These are phyloP conservation scores for Atherinomorus stipes DNA, from an alignment of 2,113 vertebrate genomes.

Conservation along the genomic window DNA sequence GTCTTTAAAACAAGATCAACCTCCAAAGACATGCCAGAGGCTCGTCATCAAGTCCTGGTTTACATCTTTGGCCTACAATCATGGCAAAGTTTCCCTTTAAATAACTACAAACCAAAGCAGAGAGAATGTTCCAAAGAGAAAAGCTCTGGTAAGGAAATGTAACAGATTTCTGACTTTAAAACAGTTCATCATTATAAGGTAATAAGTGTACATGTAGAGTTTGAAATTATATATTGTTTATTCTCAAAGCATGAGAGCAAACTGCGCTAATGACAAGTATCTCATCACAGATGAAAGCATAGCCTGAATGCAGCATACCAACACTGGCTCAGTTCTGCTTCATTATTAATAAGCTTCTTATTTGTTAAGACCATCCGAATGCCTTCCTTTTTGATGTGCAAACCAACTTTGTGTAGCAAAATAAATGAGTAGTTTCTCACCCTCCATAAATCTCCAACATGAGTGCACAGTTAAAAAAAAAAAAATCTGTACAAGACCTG, in stretches of 20 bases:
- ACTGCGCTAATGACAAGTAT: constrained; percentile 42
- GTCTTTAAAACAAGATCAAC: background rate
- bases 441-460: constrained; percentile 17
- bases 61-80: background rate
- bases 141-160: background rate
- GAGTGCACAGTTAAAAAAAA: constrained; percentile 34
- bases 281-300: constrained; percentile 66
- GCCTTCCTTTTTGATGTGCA: constrained; percentile 62
- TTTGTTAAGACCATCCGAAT: constrained; percentile 62
- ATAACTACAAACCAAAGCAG: background rate
- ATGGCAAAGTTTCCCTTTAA: background rate
- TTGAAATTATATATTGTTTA: constrained; percentile 39
- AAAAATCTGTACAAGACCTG: background rate
- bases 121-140: background rate
- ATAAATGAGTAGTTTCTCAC: constrained; percentile 40
- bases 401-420: constrained; percentile 51
- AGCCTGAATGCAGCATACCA: constrained; percentile 60
- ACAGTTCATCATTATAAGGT: background rate
- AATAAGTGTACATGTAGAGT: constrained; percentile 3
- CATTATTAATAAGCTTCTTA: constrained; percentile 78
- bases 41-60: background rate
- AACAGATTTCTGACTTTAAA: background rate
- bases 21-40: too few species aligned
- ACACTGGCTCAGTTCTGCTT: constrained; percentile 56
- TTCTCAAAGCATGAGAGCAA: constrained; percentile 28